phyloP scores from a whole-genome alignment of 1,140 invertebrate genomes.

The Papilio aristodemus region DNA sequence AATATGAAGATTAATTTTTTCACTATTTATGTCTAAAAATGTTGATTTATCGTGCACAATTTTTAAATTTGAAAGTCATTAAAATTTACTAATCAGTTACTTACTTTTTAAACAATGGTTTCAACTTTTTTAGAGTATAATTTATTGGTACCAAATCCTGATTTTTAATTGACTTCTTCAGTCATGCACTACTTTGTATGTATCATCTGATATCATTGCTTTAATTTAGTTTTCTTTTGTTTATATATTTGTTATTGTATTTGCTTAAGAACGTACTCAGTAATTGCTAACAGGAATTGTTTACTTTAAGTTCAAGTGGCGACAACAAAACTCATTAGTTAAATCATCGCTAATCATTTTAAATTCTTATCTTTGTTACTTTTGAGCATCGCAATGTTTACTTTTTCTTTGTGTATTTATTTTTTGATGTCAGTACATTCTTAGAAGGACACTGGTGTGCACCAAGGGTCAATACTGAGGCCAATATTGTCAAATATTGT shows the following conservation, averaged over 20 bases:
- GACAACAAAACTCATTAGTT: neutral
- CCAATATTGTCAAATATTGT: neutral
- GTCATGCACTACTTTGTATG: too few species aligned
- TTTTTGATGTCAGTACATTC: slow-evolving; percentile 2
- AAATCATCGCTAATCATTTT: slow-evolving; percentile 1
- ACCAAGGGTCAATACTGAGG: neutral
- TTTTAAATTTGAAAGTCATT: too few species aligned
- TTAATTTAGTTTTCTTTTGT: neutral
- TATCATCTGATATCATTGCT: neutral
- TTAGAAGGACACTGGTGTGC: neutral
- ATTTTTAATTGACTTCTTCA: too few species aligned
- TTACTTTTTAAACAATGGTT: too few species aligned
- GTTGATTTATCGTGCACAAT: too few species aligned
- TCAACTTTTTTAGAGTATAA: too few species aligned
- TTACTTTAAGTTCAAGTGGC: slow-evolving; percentile 3
- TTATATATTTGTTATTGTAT: neutral
- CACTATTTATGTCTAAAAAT: neutral
- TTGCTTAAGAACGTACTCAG: neutral
- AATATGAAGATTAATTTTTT: neutral
- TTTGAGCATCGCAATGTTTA: neutral
- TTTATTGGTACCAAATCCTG: too few species aligned
- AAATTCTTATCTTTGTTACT: neutral
- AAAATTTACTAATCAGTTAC: too few species aligned
- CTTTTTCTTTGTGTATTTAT: neutral
- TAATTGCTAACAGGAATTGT: slow-evolving; percentile 14